Evolutionary conservation across 2,888 invertebrate species (phyloP).

Genomic region (Erynnis tages): DNA sequence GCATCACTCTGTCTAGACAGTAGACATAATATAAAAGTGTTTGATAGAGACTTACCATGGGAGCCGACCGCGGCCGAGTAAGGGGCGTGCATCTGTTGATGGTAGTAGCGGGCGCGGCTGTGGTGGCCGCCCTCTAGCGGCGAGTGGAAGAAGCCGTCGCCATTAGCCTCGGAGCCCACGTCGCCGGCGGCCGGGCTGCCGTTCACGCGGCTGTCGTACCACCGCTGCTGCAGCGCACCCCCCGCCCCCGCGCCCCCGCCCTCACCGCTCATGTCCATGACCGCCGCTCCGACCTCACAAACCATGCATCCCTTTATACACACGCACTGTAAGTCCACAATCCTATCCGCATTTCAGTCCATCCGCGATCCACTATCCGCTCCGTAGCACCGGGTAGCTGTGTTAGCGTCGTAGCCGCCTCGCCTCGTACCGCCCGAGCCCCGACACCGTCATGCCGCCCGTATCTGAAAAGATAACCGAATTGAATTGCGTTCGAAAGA

Average conservation of each 20-base stretch:
- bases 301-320: constrained; percentile 79
- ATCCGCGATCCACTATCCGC: constrained; percentile 7
- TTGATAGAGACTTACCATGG: constrained; percentile 65
- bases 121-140: constrained; percentile 79
- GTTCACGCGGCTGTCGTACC: constrained; percentile 80
- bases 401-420: constrained; percentile 46
- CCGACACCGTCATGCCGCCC: constrained; percentile 52
- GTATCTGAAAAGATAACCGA: constrained; percentile 52
- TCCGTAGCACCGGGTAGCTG: constrained; percentile 42
- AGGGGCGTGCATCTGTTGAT: constrained; percentile 81
- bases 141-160: constrained; percentile 80
- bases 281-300: constrained; percentile 73
- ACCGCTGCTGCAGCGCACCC: constrained; percentile 77
- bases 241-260: constrained; percentile 67
- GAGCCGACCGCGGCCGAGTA: constrained; percentile 78
- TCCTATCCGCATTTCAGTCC: constrained; percentile 67
- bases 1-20: too few relatives aligned
- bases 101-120: constrained; percentile 80
- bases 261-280: constrained; percentile 79
- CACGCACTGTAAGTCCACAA: constrained; percentile 74
- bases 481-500: constrained; percentile 6
- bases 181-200: constrained; percentile 76
- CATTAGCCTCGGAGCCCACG: constrained; percentile 75
- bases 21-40: background rate
- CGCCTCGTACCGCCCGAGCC: constrained; percentile 31